A percentile compares a stretch with the other conserved stretches of the same genome.
Evolutionary conservation across 2,888 invertebrate species (phyloP).

Genomic region (Drosophila mayaguana): DNA sequence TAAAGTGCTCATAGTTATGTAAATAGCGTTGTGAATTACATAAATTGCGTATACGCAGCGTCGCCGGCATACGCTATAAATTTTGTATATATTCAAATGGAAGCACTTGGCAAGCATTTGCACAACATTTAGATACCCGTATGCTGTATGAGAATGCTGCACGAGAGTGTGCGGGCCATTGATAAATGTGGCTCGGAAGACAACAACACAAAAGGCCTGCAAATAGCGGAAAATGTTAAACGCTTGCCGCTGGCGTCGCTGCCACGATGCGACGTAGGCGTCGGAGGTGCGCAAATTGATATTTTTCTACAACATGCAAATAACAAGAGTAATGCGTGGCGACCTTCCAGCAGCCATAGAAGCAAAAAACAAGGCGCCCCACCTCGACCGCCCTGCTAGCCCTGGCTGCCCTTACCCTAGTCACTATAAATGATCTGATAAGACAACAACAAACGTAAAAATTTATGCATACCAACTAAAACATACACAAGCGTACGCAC

Average conservation of each 20-base stretch:
- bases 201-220: slow-evolving; percentile 70
- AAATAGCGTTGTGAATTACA: slow-evolving; percentile 76
- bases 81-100: slow-evolving; percentile 66
- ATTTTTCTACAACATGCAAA: slow-evolving; percentile 79
- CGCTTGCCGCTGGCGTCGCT: slow-evolving; percentile 50
- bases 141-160: slow-evolving; percentile 18
- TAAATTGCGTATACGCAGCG: slow-evolving; percentile 78
- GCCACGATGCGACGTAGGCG: slow-evolving; percentile 40
- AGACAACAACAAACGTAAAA: slow-evolving; percentile 80
- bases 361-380: neutral
- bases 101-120: slow-evolving; percentile 59
- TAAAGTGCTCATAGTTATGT: slow-evolving; percentile 67
- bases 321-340: slow-evolving; percentile 74
- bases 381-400: too few species aligned
- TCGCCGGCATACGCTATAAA: slow-evolving; percentile 63
- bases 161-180: slow-evolving; percentile 31
- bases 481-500: slow-evolving; percentile 65
- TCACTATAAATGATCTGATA: slow-evolving; percentile 75
- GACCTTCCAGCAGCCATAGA: slow-evolving; percentile 34
- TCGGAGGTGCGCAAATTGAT: slow-evolving; percentile 78
- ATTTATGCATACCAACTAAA: slow-evolving; percentile 78
- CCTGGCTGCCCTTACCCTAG: slow-evolving; percentile 7
- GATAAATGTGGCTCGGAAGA: slow-evolving; percentile 57
- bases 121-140: slow-evolving; percentile 74
- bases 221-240: slow-evolving; percentile 80